A percentile compares a stretch with the other conserved stretches of the same genome.
These are phyloP conservation scores for Acrocyrtus sp. DNA, from an alignment of 2,888 invertebrate species.

Conservation along the genomic window DNA sequence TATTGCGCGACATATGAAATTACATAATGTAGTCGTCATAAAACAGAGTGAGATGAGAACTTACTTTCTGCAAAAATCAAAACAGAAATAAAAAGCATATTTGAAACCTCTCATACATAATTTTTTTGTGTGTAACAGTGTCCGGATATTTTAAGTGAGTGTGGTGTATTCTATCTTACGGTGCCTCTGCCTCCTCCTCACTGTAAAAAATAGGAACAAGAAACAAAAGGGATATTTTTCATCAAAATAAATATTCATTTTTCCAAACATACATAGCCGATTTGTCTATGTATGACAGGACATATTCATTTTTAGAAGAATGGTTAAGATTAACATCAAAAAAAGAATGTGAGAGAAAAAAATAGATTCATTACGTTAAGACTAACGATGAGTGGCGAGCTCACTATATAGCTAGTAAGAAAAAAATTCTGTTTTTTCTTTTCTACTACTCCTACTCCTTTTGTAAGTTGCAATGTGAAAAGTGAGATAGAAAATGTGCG, in stretches of 20 bases:
- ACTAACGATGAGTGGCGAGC: no score
- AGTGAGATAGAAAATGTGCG: no score
- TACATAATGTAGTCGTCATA: no score
- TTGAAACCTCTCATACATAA: neutral
- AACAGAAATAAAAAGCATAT: slow-evolving; percentile 20
- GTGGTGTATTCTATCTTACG: slow-evolving; percentile 39
- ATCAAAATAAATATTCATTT: slow-evolving; percentile 6
- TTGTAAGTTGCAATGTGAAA: no score
- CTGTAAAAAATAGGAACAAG: slow-evolving; percentile 40
- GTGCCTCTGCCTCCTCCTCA: slow-evolving; percentile 53
- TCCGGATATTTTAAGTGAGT: neutral
- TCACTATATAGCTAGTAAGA: neutral
- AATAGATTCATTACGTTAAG: no score
- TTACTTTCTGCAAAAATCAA: slow-evolving; percentile 54
- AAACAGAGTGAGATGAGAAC: no score
- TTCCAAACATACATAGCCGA: no score
- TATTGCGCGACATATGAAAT: no score
- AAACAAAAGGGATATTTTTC: slow-evolving; percentile 46
- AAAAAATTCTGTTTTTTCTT: neutral
- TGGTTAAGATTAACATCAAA: no score
- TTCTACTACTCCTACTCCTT: slow-evolving; percentile 31
- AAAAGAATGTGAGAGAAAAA: no score
- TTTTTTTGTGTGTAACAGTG: neutral
- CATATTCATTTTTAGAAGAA: no score
- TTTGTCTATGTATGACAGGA: no score